Conservation (phyloP, 1,140 invertebrate species). For the Papilio aristodemus region DNA sequence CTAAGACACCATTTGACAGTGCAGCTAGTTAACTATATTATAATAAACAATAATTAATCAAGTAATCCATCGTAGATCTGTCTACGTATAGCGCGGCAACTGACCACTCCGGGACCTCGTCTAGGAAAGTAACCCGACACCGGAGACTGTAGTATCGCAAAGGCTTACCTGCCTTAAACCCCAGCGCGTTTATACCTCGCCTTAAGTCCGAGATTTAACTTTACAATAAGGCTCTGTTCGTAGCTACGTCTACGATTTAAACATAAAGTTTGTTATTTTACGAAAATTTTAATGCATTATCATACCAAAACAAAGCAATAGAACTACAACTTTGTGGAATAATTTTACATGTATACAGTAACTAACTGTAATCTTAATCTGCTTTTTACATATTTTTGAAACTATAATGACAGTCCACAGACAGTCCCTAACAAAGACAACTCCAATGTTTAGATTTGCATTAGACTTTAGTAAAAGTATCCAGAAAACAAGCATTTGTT, state of each 20-base stretch:
- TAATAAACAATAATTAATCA: conserved; percentile 12
- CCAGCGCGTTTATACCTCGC: conserved; percentile 46
- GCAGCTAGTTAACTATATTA: background rate
- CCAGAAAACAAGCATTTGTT: too few species aligned
- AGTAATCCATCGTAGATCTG: conserved; percentile 27
- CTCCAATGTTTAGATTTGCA: too few species aligned
- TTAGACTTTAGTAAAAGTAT: too few species aligned
- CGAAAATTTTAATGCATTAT: conserved; percentile 10
- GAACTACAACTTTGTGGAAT: background rate
- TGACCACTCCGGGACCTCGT: conserved; percentile 34
- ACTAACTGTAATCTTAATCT: too few species aligned
- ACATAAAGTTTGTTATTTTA: conserved; percentile 27
- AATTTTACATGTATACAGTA: too few species aligned
- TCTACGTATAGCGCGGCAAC: conserved; percentile 30
- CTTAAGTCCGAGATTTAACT: conserved; percentile 52
- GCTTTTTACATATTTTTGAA: too few species aligned
- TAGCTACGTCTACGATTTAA: conserved; percentile 33
- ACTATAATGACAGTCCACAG: too few species aligned
- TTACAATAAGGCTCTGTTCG: conserved; percentile 37
- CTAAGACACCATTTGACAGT: too few species aligned
- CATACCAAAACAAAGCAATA: background rate
- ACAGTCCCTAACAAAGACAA: too few species aligned
- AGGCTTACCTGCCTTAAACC: conserved; percentile 48
- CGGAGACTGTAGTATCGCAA: conserved; percentile 43
- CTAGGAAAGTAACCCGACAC: conserved; percentile 50